A percentile compares a stretch with the other conserved stretches of the same genome.
phyloP scores from a whole-genome alignment of 1,140 invertebrate genomes.

The Aricia agestis region DNA sequence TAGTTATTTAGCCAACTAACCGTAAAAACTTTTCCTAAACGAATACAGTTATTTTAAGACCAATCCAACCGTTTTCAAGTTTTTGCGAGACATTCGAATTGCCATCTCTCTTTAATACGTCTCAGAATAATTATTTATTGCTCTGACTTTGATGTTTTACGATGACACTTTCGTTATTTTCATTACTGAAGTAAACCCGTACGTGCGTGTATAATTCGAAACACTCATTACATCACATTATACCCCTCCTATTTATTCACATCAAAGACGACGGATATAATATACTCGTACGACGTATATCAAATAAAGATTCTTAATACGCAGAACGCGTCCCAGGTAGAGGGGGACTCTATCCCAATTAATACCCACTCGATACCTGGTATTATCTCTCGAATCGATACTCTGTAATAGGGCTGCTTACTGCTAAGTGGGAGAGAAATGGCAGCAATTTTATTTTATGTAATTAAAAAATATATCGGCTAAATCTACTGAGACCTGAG shows the following conservation, averaged over 20 bases:
- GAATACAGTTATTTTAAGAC: too few relatives aligned
- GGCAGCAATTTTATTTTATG: neutral
- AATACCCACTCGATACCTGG: conserved; percentile 50
- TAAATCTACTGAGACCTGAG: neutral
- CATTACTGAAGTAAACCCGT: neutral
- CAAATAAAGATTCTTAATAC: conserved; percentile 7
- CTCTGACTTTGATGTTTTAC: neutral
- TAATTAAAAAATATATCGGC: neutral
- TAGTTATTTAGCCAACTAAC: too few relatives aligned
- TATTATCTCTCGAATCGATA: conserved; percentile 48
- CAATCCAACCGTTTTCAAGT: too few relatives aligned
- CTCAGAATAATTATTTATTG: too few relatives aligned
- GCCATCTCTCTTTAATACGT: too few relatives aligned
- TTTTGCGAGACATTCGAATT: too few relatives aligned
- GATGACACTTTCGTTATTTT: neutral
- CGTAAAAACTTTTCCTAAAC: too few relatives aligned
- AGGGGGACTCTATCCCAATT: conserved; percentile 38
- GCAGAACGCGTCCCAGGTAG: conserved; percentile 13
- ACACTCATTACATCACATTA: neutral
- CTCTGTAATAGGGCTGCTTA: conserved; percentile 14
- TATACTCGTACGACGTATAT: neutral
- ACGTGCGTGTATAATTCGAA: neutral
- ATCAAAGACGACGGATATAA: conserved; percentile 4
- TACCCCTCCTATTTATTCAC: conserved; percentile 6
- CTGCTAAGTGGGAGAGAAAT: neutral